A percentile compares a stretch with the other conserved stretches of the same genome.
Conservation (phyloP, 2,888 invertebrate genomes). For the Aphidius colemani region DNA sequence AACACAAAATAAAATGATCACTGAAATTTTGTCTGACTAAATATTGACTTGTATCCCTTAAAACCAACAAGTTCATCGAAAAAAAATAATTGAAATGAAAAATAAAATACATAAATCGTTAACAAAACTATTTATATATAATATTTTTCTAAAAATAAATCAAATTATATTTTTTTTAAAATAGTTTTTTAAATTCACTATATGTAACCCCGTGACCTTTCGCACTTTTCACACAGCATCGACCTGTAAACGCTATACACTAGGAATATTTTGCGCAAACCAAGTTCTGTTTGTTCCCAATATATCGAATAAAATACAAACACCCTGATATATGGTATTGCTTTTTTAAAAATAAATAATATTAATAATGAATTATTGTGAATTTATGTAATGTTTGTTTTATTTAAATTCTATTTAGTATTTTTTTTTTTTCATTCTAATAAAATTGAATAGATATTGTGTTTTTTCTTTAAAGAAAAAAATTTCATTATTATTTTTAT, state of each 20-base stretch:
- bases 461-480: too few species aligned
- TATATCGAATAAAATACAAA: too few species aligned
- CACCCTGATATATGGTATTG: too few species aligned
- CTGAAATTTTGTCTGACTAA: too few species aligned
- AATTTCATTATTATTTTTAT: too few species aligned
- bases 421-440: too few species aligned
- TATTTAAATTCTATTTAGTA: not conserved
- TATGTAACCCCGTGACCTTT: slow-evolving; percentile 24
- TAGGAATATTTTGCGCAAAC: slow-evolving; percentile 3
- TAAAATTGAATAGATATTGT: too few species aligned
- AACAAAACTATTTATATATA: not conserved
- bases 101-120: too few species aligned
- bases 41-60: too few species aligned
- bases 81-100: too few species aligned
- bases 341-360: not conserved
- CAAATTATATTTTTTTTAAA: slow-evolving; percentile 1
- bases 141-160: not conserved
- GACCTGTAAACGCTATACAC: slow-evolving; percentile 12
- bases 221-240: slow-evolving; percentile 20
- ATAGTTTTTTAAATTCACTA: slow-evolving; percentile 6
- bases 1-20: not conserved
- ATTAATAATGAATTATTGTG: not conserved
- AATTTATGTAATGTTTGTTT: not conserved
- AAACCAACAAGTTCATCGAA: too few species aligned
- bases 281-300: not conserved